Conservation (phyloP, 1,140 invertebrate species). For the Drosophila kepulauana region DNA sequence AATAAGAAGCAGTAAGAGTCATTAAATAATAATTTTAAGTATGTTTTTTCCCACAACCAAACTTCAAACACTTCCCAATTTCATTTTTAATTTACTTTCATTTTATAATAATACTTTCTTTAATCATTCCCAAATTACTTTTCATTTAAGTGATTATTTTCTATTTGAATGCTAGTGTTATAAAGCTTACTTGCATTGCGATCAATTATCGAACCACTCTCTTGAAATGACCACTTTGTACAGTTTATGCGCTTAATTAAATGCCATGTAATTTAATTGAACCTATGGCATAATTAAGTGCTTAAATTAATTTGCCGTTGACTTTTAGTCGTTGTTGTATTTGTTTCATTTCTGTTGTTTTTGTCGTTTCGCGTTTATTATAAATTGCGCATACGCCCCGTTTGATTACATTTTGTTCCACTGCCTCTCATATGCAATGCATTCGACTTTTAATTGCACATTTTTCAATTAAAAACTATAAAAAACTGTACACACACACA, state of each 20-base stretch:
- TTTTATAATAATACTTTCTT: too few relatives aligned
- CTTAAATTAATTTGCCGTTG: constrained; percentile 72
- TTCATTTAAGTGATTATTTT: neutral
- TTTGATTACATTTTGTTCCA: constrained; percentile 32
- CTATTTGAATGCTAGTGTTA: too few relatives aligned
- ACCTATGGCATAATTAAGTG: constrained; percentile 69
- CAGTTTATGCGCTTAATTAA: constrained; percentile 69
- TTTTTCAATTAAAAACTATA: constrained; percentile 76
- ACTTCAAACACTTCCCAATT: too few relatives aligned
- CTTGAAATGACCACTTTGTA: constrained; percentile 1
- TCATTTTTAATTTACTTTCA: too few relatives aligned
- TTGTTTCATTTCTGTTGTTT: neutral
- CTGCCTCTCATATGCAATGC: constrained; percentile 26
- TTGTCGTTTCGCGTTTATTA: constrained; percentile 26
- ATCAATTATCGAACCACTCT: neutral
- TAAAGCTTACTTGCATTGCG: neutral
- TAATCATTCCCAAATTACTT: neutral
- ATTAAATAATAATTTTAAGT: too few relatives aligned
- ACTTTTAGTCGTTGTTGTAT: constrained; percentile 48
- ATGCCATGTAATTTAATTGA: constrained; percentile 72
- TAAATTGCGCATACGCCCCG: constrained; percentile 69
- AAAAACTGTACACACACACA: constrained; percentile 37
- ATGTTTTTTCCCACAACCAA: too few relatives aligned
- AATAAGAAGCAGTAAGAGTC: too few relatives aligned
- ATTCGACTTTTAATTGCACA: constrained; percentile 72